These are phyloP conservation scores for Crotalus viridis DNA, from an alignment of 2,113 vertebrate species.

Conservation along the genomic window DNA sequence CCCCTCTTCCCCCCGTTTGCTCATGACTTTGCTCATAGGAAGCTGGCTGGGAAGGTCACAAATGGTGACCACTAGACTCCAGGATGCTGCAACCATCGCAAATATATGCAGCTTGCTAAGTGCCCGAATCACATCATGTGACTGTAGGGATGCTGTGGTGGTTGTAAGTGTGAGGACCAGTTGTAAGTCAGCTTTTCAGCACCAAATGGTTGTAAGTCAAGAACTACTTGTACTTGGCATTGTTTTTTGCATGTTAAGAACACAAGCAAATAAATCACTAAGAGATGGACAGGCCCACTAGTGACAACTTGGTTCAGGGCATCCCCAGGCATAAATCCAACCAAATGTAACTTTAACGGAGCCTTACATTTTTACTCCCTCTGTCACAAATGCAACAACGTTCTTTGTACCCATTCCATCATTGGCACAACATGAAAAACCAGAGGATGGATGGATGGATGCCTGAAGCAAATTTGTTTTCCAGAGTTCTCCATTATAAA, in stretches of 20 bases:
- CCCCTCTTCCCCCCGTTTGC: too few relatives aligned
- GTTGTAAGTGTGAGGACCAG: neutral
- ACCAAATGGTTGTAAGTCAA: neutral
- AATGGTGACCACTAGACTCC: too few relatives aligned
- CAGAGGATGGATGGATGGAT: neutral
- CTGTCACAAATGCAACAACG: neutral
- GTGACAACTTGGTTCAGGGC: neutral
- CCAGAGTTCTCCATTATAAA: neutral
- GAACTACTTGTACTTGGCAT: neutral
- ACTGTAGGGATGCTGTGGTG: too few relatives aligned
- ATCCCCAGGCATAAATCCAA: neutral
- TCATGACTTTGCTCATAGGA: too few relatives aligned
- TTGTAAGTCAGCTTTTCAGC: neutral
- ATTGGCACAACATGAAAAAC: neutral
- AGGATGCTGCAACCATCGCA: too few relatives aligned
- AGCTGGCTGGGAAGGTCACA: too few relatives aligned
- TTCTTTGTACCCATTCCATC: neutral
- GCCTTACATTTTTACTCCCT: neutral
- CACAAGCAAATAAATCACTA: neutral
- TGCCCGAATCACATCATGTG: too few relatives aligned
- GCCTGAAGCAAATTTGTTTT: neutral
- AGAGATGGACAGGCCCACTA: neutral
- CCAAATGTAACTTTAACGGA: neutral
- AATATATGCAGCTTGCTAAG: too few relatives aligned
- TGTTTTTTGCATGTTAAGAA: neutral